Conservation (phyloP, 1,140 invertebrate genomes). For the Sitobion miscanthi region DNA sequence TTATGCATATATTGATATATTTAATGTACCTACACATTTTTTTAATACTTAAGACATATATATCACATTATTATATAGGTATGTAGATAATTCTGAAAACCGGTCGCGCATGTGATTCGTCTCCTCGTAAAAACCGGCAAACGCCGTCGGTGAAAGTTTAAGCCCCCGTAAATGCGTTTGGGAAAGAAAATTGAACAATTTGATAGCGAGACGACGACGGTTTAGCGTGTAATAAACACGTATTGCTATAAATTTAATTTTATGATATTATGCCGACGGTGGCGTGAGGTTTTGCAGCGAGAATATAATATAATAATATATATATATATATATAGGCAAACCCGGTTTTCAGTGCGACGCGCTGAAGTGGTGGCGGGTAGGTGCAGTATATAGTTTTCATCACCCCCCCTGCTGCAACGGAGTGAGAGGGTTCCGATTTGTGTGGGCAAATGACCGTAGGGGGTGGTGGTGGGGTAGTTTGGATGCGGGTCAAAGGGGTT, state of each 20-base stretch:
- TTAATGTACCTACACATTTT: background rate
- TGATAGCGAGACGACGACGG: background rate
- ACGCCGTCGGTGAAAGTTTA: background rate
- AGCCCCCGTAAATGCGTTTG: background rate
- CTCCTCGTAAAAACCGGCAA: background rate
- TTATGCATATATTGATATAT: background rate
- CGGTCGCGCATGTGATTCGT: background rate
- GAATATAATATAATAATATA: background rate
- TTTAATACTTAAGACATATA: background rate
- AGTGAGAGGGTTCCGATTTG: constrained; percentile 41
- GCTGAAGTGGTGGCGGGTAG: background rate
- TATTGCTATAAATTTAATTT: constrained; percentile 27
- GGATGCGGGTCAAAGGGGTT: constrained; percentile 55
- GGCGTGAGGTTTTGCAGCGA: background rate
- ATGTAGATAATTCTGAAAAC: background rate
- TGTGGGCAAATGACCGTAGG: constrained; percentile 46
- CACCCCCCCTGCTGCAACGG: background rate
- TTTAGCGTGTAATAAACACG: constrained; percentile 21
- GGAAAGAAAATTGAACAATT: background rate
- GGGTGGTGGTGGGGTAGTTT: background rate
- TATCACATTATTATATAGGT: background rate
- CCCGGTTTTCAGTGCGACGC: background rate
- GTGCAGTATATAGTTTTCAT: background rate
- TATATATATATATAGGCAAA: background rate
- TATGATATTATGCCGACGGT: background rate